Conservation (phyloP, 2,113 vertebrate species). For the Actinemys pallida region DNA sequence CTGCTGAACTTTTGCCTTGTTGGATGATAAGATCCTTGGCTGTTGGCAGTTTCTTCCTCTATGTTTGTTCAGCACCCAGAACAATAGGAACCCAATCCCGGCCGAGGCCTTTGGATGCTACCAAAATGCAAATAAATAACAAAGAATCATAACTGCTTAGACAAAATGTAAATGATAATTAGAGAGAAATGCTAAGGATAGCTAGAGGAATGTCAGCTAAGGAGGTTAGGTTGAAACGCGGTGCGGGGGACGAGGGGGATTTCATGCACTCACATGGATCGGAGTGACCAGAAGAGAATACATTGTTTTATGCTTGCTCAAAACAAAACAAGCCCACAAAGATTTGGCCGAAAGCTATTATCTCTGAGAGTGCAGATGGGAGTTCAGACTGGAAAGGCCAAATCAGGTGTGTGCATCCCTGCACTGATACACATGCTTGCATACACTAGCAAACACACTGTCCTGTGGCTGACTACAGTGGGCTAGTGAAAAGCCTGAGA, state of each 20-base stretch:
- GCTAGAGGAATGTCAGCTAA: not conserved
- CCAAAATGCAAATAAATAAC: not conserved
- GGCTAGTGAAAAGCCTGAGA: not conserved
- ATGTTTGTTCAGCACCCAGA: not conserved
- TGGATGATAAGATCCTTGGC: not conserved
- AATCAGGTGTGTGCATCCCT: not conserved
- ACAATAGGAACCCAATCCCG: not conserved
- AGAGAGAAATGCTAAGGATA: not conserved
- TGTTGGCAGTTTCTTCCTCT: not conserved
- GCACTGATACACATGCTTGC: not conserved
- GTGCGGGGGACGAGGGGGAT: too few species aligned
- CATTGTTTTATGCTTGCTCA: not conserved
- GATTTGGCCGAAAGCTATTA: not conserved
- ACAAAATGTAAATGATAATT: not conserved
- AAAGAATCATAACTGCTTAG: not conserved
- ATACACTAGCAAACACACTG: not conserved
- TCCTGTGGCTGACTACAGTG: not conserved
- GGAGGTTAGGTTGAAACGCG: not conserved
- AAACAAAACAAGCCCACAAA: not conserved
- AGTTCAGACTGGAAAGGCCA: not conserved
- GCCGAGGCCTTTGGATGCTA: not conserved
- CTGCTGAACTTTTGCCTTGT: not conserved
- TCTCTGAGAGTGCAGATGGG: not conserved
- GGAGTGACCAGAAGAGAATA: not conserved
- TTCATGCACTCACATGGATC: not conserved